phyloP scores from a whole-genome alignment of 2,797 vertebrate species.

The Aythya fuligula region DNA sequence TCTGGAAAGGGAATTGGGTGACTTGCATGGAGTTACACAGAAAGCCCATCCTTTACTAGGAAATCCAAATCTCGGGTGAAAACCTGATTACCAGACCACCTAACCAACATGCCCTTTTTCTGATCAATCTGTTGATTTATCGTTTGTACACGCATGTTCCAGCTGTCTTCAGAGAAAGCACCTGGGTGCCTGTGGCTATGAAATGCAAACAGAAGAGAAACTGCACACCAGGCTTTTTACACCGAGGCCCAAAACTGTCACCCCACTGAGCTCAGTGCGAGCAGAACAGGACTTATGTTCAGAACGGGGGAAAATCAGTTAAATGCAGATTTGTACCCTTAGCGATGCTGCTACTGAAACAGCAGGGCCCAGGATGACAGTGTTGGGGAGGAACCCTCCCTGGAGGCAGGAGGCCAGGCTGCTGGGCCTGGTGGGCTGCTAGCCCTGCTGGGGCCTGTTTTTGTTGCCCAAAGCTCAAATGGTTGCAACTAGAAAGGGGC shows the following conservation, averaged over 20 bases:
- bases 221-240: background rate
- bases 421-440: too few species aligned
- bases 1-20: background rate
- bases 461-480: background rate
- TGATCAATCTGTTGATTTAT: background rate
- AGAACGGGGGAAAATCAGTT: constrained; percentile 9
- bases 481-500: background rate
- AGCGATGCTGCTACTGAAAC: background rate
- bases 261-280: rapidly evolving
- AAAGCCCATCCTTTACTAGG: background rate
- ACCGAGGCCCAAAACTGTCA: rapidly evolving
- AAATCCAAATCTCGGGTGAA: background rate
- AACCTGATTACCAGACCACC: background rate
- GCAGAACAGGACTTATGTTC: background rate
- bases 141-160: background rate
- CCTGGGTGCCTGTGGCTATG: background rate
- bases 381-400: background rate
- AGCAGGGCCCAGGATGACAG: background rate
- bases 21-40: background rate
- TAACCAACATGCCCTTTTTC: background rate
- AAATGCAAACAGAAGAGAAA: background rate
- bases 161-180: background rate
- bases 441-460: background rate
- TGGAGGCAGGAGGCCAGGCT: background rate
- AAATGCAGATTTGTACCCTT: background rate